Evolutionary conservation across 1,140 invertebrate genomes (phyloP).

Genomic region (Lepidurus couesii): DNA sequence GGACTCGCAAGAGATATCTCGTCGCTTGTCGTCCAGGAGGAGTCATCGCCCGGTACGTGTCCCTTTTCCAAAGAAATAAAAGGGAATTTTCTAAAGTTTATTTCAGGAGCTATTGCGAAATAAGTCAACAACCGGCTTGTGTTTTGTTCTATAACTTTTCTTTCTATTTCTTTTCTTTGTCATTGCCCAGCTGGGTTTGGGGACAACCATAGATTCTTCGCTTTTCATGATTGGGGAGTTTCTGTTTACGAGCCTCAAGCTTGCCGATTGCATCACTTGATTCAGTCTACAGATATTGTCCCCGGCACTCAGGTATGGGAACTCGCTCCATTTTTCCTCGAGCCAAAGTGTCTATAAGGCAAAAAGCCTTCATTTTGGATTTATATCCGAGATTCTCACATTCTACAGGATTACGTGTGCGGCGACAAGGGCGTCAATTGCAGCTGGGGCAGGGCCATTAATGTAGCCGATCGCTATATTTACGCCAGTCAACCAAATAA

Average conservation of each 20-base stretch:
- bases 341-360: not conserved
- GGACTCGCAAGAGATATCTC: slow-evolving; percentile 65
- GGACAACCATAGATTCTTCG: slow-evolving; percentile 55
- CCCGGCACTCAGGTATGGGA: slow-evolving; percentile 59
- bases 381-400: slow-evolving; percentile 26
- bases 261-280: slow-evolving; percentile 65
- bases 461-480: slow-evolving; percentile 65
- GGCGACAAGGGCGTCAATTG: slow-evolving; percentile 58
- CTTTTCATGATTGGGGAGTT: slow-evolving; percentile 71
- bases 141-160: not conserved
- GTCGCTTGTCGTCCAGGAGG: slow-evolving; percentile 63
- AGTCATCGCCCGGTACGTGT: slow-evolving; percentile 56
- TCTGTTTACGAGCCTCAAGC: slow-evolving; percentile 68
- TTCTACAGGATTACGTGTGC: slow-evolving; percentile 61
- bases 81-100: not conserved
- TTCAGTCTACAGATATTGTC: slow-evolving; percentile 66
- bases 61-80: not conserved
- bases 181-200: not conserved
- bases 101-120: not conserved
- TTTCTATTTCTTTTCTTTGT: slow-evolving; percentile 26
- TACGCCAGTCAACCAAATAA: slow-evolving; percentile 68
- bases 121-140: not conserved
- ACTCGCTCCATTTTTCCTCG: not conserved
- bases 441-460: slow-evolving; percentile 67
- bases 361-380: not conserved